phyloP scores from a whole-genome alignment of 2,797 vertebrate species.

The Dryobates pubescens region DNA sequence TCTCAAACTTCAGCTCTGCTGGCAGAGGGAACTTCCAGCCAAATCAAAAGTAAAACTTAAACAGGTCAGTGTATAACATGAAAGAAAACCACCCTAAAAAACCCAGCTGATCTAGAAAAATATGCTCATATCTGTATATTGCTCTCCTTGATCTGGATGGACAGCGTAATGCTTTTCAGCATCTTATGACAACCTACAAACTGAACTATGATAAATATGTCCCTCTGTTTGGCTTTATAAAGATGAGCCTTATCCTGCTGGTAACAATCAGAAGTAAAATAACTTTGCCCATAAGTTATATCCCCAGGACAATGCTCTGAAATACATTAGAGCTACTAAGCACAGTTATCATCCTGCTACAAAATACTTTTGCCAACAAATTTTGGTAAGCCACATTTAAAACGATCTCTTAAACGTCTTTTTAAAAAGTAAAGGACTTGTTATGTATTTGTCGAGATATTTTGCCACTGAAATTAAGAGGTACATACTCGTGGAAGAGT shows the following conservation, averaged over 20 bases:
- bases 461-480: background rate
- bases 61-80: background rate
- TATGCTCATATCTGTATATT: background rate
- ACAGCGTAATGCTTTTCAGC: background rate
- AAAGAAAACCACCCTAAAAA: background rate
- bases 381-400: background rate
- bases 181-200: background rate
- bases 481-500: background rate
- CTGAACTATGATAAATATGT: background rate
- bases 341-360: background rate
- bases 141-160: background rate
- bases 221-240: background rate
- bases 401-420: background rate
- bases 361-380: constrained; percentile 12
- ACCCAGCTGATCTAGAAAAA: background rate
- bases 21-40: constrained; percentile 4
- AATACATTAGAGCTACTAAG: background rate
- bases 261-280: background rate
- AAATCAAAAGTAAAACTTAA: background rate
- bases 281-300: constrained; percentile 22
- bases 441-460: background rate
- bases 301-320: background rate
- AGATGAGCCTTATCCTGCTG: background rate
- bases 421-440: background rate
- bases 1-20: constrained; percentile 20